These are phyloP conservation scores for Silurus aristotelis DNA, from an alignment of 2,797 vertebrate genomes.

Conservation along the genomic window DNA sequence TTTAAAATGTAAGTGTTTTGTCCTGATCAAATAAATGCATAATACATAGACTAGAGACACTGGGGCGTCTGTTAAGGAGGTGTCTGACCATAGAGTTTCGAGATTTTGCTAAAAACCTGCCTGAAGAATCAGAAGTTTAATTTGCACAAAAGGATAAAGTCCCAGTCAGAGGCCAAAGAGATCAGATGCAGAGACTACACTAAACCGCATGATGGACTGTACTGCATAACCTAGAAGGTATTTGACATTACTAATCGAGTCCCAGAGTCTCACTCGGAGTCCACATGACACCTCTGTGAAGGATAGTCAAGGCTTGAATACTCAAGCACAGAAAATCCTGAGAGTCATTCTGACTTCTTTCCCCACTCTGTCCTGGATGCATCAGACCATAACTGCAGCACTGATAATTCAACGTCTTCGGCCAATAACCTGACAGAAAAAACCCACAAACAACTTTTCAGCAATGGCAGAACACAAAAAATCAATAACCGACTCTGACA, in stretches of 20 bases:
- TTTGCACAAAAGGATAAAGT: neutral
- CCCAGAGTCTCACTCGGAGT: neutral
- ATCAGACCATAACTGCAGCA: neutral
- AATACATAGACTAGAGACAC: too few species aligned
- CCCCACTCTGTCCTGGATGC: neutral
- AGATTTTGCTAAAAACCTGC: too few species aligned
- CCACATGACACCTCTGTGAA: neutral
- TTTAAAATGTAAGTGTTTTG: too few species aligned
- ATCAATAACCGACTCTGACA: neutral
- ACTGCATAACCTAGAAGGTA: neutral
- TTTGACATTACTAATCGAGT: neutral
- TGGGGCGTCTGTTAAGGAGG: too few species aligned
- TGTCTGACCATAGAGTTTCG: too few species aligned
- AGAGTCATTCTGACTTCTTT: neutral
- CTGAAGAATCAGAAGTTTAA: too few species aligned
- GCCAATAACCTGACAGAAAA: neutral
- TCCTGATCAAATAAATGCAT: too few species aligned
- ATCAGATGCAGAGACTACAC: constrained; percentile 1
- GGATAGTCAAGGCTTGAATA: neutral
- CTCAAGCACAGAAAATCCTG: neutral
- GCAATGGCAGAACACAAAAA: neutral
- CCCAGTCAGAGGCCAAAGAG: neutral
- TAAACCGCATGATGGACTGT: neutral
- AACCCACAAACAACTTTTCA: neutral
- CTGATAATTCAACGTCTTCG: neutral